Evolutionary conservation across 2,113 vertebrate species (phyloP), one percentile per base, ranked within the genome.

Genomic region (Lanius collurio): DNA sequence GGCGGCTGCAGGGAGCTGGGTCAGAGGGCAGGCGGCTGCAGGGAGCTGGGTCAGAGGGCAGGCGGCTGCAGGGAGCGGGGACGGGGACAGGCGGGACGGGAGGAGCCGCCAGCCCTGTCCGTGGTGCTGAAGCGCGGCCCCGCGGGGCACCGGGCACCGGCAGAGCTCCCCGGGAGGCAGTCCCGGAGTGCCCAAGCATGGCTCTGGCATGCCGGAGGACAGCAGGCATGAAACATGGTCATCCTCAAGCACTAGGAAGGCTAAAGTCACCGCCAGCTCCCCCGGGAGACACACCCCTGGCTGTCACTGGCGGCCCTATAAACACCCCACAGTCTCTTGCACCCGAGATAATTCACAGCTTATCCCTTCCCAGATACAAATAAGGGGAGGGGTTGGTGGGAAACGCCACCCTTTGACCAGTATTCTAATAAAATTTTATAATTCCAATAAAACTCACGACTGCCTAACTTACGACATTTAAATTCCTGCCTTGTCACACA

Each of bases 381-480:
- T 28, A 63, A 68, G 22, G 21, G 42, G 63, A 59, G 24, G 26
- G 13, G 12, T 8, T 86, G 30, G 35, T 53, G 26, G 35, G 24
- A 63, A 90, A 42, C 80, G 57, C 60, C 57, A 31, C 41, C n/a
- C 18, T n/a, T 85, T 4, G 0, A 57, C 55, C 84, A 50, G 47
- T 53, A 90, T 68, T 80, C 64, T 75, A 91, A 89, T 96, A 94
- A 96, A 93, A 84, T 93, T 95, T 96, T 97, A 97, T 92, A 68
- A 94, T 87, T 88, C 73, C 41, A 90, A 97, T 97, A 97, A 97
- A 97, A 94, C 69, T 64, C 79, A 71, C 0, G 5, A 71, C 55
- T 31, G 90, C 78, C 79, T 85, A 95, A 94, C 89, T 88, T 91
- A 79, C 7, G 78, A 75, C 86, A 88, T 94, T 95, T 96, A 94